A percentile compares a stretch with the other conserved stretches of the same genome.
Conservation (phyloP, 2,888 invertebrate genomes). For the Panopea generosa region DNA sequence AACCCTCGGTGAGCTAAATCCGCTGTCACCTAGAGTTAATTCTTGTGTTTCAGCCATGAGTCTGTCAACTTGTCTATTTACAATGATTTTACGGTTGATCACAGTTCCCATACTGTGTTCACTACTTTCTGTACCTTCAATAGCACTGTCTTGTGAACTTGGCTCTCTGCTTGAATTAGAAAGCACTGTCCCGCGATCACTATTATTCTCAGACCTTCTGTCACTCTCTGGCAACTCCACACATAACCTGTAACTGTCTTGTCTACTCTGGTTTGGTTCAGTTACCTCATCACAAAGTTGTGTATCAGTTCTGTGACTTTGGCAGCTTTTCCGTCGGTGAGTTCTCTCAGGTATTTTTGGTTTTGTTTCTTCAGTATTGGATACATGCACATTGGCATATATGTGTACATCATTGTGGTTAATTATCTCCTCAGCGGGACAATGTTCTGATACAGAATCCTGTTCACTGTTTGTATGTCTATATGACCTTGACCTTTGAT, state of each 20-base stretch:
- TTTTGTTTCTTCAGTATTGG: slow-evolving; percentile 33
- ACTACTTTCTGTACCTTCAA: slow-evolving; percentile 65
- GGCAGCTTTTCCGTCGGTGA: slow-evolving; percentile 26
- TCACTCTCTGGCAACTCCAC: slow-evolving; percentile 33
- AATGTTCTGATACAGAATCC: background rate
- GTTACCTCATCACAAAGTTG: background rate
- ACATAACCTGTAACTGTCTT: slow-evolving; percentile 11
- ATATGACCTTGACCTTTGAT: slow-evolving; percentile 52
- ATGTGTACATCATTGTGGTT: slow-evolving; percentile 42
- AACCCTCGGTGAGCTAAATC: slow-evolving; percentile 76
- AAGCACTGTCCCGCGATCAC: slow-evolving; percentile 43
- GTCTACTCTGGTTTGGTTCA: background rate
- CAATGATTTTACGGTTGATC: slow-evolving; percentile 41
- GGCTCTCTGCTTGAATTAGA: slow-evolving; percentile 56
- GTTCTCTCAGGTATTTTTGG: slow-evolving; percentile 52
- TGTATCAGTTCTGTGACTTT: slow-evolving; percentile 5
- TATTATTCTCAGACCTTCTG: slow-evolving; percentile 43
- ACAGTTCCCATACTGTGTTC: slow-evolving; percentile 76
- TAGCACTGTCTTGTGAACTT: slow-evolving; percentile 56
- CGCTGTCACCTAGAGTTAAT: slow-evolving; percentile 75
- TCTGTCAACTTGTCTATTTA: slow-evolving; percentile 55
- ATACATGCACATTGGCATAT: slow-evolving; percentile 59
- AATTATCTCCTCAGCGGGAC: background rate
- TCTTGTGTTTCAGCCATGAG: slow-evolving; percentile 63
- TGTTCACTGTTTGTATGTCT: slow-evolving; percentile 34